These are phyloP conservation scores for Agrochola circellaris DNA, from an alignment of 2,888 invertebrate genomes.

Conservation along the genomic window DNA sequence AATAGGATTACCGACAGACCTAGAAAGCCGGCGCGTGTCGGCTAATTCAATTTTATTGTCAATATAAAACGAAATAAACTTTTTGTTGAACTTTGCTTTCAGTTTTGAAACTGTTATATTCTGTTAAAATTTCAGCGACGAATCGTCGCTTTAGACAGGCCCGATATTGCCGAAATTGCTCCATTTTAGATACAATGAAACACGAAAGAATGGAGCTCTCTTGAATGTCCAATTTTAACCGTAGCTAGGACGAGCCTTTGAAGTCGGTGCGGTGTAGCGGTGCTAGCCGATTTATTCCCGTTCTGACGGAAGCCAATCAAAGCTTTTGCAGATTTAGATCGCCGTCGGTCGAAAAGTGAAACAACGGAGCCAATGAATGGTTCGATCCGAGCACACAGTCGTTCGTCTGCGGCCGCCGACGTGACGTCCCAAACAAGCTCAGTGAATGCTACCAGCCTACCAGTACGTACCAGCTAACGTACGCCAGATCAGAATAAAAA, in stretches of 20 bases:
- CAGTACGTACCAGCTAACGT: conserved; percentile 27
- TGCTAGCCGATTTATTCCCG: conserved; percentile 77
- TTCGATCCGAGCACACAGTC: conserved; percentile 59
- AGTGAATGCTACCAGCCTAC: conserved; percentile 43
- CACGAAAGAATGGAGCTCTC: conserved; percentile 66
- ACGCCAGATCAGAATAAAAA: conserved; percentile 52
- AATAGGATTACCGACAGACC: conserved; percentile 86
- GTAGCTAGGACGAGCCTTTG: conserved; percentile 77
- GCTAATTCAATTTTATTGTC: conserved; percentile 85
- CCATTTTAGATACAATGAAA: conserved; percentile 60
- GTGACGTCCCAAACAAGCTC: conserved; percentile 48
- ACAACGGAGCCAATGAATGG: conserved; percentile 79
- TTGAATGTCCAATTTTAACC: conserved; percentile 76
- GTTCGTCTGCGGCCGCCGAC: conserved; percentile 48
- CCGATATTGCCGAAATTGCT: conserved; percentile 55
- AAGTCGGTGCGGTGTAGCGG: conserved; percentile 72
- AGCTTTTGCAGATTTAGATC: conserved; percentile 84
- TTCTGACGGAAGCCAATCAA: conserved; percentile 82
- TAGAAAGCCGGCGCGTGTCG: conserved; percentile 80
- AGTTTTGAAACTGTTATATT: conserved; percentile 62
- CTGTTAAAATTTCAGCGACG: conserved; percentile 58
- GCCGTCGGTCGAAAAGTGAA: conserved; percentile 77
- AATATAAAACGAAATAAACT: conserved; percentile 75
- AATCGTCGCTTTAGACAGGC: conserved; percentile 47
- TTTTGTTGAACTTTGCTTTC: conserved; percentile 68